Percentiles rank a stretch among this genome's conserved stretches.
Evolutionary conservation across 2,113 vertebrate species (phyloP).

Genomic region (Ciconia maguari): DNA sequence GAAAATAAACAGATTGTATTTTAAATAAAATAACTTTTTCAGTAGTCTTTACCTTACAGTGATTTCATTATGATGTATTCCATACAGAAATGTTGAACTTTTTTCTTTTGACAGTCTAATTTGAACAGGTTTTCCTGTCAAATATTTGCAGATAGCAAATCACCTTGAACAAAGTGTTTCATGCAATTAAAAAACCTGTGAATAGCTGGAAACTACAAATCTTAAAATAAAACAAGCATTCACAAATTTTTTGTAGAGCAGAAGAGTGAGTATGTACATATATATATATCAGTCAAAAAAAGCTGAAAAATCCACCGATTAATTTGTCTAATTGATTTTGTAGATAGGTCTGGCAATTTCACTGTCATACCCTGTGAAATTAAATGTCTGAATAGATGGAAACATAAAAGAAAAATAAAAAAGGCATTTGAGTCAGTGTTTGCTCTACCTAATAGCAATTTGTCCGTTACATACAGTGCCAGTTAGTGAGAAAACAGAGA

Average conservation of each 20-base stretch:
- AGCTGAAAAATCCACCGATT: neutral
- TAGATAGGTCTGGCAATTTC: neutral
- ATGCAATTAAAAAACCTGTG: neutral
- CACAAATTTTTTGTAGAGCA: neutral
- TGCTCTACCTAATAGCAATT: neutral
- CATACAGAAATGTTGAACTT: neutral
- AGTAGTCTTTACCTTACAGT: neutral
- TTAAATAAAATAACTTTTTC: neutral
- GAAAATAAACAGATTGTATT: neutral
- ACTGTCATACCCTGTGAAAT: neutral
- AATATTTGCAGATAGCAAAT: neutral
- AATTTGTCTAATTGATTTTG: neutral
- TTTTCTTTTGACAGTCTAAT: neutral
- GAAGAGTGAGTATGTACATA: neutral
- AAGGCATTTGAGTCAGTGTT: neutral
- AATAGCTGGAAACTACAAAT: neutral
- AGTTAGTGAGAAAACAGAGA: neutral
- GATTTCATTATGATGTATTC: neutral
- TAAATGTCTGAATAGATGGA: neutral
- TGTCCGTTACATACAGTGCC: rapidly evolving
- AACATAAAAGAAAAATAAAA: neutral
- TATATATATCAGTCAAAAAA: neutral
- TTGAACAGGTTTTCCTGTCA: neutral
- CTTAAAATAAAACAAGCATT: neutral
- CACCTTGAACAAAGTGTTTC: neutral